These are phyloP conservation scores for Meloe dianella DNA, from an alignment of 2,888 invertebrate genomes.

Conservation along the genomic window DNA sequence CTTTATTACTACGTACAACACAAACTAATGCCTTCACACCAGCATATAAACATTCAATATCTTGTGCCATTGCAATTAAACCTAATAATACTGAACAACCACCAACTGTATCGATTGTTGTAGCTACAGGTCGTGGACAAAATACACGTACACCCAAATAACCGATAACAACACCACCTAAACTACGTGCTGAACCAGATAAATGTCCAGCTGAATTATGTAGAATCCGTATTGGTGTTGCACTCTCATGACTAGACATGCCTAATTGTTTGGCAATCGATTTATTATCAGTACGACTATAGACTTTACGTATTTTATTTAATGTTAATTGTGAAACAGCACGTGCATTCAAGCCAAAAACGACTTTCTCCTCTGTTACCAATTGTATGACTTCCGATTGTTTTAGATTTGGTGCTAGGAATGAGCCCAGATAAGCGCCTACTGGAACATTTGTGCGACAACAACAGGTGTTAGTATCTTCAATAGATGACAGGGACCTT, in stretches of 20 bases:
- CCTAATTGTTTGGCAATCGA: constrained; percentile 96
- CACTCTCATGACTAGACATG: constrained; percentile 99
- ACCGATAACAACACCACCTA: constrained; percentile 97
- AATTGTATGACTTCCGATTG: constrained; percentile 79
- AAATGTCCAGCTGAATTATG: constrained; percentile 97
- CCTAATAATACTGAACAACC: constrained; percentile 93
- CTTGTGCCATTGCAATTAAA: constrained; percentile 96
- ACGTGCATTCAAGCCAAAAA: constrained; percentile 92
- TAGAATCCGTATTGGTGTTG: constrained; percentile 93
- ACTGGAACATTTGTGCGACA: constrained; percentile 81
- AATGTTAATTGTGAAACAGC: constrained; percentile 94
- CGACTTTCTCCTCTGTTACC: constrained; percentile 57
- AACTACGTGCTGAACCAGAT: constrained; percentile 89
- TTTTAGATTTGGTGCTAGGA: constrained; percentile 83
- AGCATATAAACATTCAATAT: constrained; percentile 96
- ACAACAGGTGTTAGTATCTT: constrained; percentile 87
- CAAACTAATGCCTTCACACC: constrained; percentile 97
- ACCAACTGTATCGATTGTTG: constrained; percentile 94
- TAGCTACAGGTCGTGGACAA: constrained; percentile 94
- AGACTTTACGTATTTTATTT: constrained; percentile 92
- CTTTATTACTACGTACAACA: constrained; percentile 88
- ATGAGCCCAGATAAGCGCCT: constrained; percentile 96
- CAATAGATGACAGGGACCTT: constrained; percentile 95
- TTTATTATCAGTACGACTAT: constrained; percentile 95
- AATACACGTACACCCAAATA: constrained; percentile 93